phyloP scores from a whole-genome alignment of 2,888 invertebrate species.

The Ochropleura plecta region DNA sequence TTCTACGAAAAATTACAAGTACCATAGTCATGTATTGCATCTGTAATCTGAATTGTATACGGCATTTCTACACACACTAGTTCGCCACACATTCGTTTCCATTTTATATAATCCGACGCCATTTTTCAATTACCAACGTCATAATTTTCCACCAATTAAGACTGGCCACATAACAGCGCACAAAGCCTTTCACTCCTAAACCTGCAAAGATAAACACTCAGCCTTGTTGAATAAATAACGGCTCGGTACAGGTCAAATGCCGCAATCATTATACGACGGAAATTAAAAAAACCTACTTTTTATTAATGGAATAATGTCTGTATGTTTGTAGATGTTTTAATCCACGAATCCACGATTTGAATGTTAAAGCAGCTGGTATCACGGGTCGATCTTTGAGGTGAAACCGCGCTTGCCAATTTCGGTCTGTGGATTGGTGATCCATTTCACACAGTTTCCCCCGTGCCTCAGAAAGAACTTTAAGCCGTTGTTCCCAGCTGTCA shows the following conservation, averaged over 20 bases:
- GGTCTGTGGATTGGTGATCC: too few species aligned
- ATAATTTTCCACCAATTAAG: conserved; percentile 33
- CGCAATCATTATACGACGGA: conserved; percentile 63
- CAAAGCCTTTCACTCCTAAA: conserved; percentile 22
- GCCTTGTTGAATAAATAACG: conserved; percentile 49
- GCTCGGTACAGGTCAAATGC: conserved; percentile 33
- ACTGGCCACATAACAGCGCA: conserved; percentile 12
- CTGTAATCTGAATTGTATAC: not conserved
- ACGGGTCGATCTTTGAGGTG: too few species aligned
- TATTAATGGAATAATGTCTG: not conserved
- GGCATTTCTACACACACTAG: too few species aligned
- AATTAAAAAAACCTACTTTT: conserved; percentile 63
- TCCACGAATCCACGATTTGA: too few species aligned
- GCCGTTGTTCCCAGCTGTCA: too few species aligned
- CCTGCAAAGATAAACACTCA: conserved; percentile 40
- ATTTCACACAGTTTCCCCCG: too few species aligned
- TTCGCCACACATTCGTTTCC: not conserved
- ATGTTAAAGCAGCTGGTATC: too few species aligned
- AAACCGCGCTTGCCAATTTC: too few species aligned
- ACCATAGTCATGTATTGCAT: not conserved
- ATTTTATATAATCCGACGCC: too few species aligned
- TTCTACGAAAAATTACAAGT: not conserved
- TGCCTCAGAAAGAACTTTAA: too few species aligned
- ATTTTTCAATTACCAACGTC: not conserved
- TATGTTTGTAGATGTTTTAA: not conserved